A percentile compares a stretch with the other conserved stretches of the same genome.
phyloP scores from a whole-genome alignment of 2,113 vertebrate genomes.

The Acrocephalus arundinaceus region DNA sequence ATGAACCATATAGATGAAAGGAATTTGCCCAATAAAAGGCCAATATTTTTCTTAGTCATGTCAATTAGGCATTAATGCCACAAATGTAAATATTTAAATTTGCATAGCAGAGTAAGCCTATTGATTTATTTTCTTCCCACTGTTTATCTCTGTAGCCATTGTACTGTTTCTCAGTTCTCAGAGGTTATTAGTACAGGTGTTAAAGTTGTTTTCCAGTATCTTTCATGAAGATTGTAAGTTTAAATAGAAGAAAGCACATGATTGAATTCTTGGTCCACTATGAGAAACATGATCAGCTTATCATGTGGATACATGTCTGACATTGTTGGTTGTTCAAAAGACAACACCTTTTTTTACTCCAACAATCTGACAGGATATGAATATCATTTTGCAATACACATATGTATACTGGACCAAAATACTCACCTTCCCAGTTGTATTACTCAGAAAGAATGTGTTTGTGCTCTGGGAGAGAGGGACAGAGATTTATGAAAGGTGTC shows the following conservation, averaged over 20 bases:
- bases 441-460: not conserved
- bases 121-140: not conserved
- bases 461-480: not conserved
- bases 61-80: not conserved
- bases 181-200: not conserved
- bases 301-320: not conserved
- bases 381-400: not conserved
- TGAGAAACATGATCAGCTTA: not conserved
- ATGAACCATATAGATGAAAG: not conserved
- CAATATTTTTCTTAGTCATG: not conserved
- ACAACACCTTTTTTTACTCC: not conserved
- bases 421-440: not conserved
- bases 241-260: not conserved
- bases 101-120: not conserved
- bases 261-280: not conserved
- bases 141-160: not conserved
- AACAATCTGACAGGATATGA: not conserved
- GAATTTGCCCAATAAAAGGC: not conserved
- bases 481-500: not conserved
- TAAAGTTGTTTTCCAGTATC: not conserved
- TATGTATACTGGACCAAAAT: not conserved
- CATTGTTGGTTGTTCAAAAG: not conserved
- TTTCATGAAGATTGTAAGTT: not conserved
- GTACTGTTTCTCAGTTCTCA: not conserved
- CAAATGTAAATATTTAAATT: not conserved